Percentiles rank a stretch among this genome's conserved stretches.
These are phyloP conservation scores for Serripes groenlandicus DNA, from an alignment of 2,888 invertebrate genomes.

Conservation along the genomic window DNA sequence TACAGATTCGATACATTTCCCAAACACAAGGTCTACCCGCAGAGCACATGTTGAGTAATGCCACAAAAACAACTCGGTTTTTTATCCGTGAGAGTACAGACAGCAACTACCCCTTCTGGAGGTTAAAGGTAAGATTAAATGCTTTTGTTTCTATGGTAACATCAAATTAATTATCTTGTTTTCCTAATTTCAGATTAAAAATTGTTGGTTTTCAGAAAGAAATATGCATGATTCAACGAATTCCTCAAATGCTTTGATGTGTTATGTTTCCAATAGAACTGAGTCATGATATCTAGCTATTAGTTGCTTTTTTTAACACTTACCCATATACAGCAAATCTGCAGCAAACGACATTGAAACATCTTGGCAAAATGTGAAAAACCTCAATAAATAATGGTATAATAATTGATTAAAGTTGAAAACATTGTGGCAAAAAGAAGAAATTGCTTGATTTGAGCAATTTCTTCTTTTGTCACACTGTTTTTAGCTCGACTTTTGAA, in stretches of 20 bases:
- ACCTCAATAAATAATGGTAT: too few species aligned
- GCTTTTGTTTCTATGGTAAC: constrained; percentile 1
- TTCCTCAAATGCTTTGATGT: constrained; percentile 1
- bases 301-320: too few species aligned
- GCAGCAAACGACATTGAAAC: too few species aligned
- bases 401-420: too few species aligned
- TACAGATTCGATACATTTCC: constrained; percentile 97
- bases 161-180: constrained; percentile 4
- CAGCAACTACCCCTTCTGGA: constrained; percentile 89
- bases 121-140: constrained; percentile 87
- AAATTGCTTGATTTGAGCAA: too few species aligned
- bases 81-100: constrained; percentile 95
- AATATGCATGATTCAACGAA: background rate
- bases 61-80: constrained; percentile 99
- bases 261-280: too few species aligned
- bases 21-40: constrained; percentile 99
- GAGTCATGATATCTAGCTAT: too few species aligned
- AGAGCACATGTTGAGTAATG: constrained; percentile 98
- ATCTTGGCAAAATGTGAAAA: too few species aligned
- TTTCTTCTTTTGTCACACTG: too few species aligned
- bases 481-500: too few species aligned
- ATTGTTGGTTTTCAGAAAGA: background rate
- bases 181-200: constrained; percentile 8
- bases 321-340: too few species aligned
- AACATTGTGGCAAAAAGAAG: too few species aligned